Conservation (phyloP, 2,797 vertebrate species). For the Valencia hispanica region DNA sequence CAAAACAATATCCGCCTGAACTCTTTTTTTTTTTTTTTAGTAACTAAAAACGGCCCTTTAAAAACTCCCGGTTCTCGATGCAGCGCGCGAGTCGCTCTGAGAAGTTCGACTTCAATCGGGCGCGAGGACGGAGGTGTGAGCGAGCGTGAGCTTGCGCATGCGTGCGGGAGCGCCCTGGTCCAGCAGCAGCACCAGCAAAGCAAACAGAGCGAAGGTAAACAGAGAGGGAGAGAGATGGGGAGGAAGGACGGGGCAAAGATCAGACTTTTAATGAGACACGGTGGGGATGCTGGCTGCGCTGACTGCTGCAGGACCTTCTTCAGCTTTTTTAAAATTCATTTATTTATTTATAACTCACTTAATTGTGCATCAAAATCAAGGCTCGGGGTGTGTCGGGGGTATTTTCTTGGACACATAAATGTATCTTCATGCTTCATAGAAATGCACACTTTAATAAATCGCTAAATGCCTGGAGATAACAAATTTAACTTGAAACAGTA, state of each 20-base stretch:
- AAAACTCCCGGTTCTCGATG: not conserved
- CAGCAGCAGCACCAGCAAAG: slow-evolving; percentile 16
- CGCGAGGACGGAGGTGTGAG: not conserved
- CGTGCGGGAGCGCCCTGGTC: slow-evolving; percentile 11
- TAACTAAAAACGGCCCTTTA: not conserved
- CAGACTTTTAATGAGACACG: not conserved
- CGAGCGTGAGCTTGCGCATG: slow-evolving; percentile 2
- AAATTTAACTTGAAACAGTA: not conserved
- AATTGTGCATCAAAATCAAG: not conserved
- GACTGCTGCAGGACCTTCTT: not conserved
- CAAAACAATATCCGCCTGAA: not conserved
- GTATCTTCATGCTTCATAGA: too few relatives aligned
- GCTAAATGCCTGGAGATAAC: too few relatives aligned
- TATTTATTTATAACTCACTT: not conserved
- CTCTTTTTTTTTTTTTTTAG: accelerated
- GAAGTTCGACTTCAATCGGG: not conserved
- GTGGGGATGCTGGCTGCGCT: not conserved
- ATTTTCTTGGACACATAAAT: too few relatives aligned
- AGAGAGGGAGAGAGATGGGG: slow-evolving; percentile 13
- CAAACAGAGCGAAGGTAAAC: slow-evolving; percentile 43
- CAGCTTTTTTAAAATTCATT: not conserved
- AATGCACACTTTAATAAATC: not conserved
- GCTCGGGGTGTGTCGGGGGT: not conserved
- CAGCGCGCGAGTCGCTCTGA: not conserved
- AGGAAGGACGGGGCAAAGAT: slow-evolving; percentile 9